Evolutionary conservation across 2,113 vertebrate species (phyloP), one percentile per base, ranked within the genome.

Genomic region (Amazona vittata): DNA sequence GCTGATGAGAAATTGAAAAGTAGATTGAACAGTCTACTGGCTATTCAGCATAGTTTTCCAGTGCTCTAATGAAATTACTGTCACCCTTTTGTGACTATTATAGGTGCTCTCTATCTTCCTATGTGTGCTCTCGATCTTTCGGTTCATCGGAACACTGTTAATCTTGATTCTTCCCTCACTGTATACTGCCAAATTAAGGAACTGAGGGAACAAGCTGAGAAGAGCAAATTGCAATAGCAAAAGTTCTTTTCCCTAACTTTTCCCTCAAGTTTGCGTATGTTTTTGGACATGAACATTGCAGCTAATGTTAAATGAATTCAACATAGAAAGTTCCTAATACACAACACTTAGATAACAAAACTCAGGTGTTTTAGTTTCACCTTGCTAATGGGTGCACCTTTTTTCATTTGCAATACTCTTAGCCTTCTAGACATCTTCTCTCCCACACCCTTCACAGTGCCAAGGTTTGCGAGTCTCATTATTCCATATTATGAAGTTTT

Each of bases 1-100:
- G 18, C 33, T 85, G 71, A 94, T 1, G 2, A 86, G 86, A 89
- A 95, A 69, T 74, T 91, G 91, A 69, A 37, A 70, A 85, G 18
- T 43, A 60, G 14, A 15, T 78, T 70, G 82, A 95, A 77, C 12
- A 78, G 46, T 22, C 19, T 25, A 39, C 89, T 74, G 77, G 74
- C 80, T 62, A 85, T 89, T 84, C 57, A 25, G 41, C 60, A 2
- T 71, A 37, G 57, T 84, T 87, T 89, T 85, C 31, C 50, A 74
- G 28, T 43, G 44, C 21, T 83, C 15, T 89, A 64, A 89, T 83
- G 81, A 85, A 91, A 93, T 90, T 79, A 64, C 43, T 77, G 77
- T 70, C 50, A 53, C 19, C 6, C 9, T 88, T 73, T 84, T 82
- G 65, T 69, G 22, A 80, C 73, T 44, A 41, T 53, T 77, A 2